Evolutionary conservation across 2,113 vertebrate genomes (phyloP), one percentile per base, ranked within the genome.

Genomic region (Rhinoptilus africanus): DNA sequence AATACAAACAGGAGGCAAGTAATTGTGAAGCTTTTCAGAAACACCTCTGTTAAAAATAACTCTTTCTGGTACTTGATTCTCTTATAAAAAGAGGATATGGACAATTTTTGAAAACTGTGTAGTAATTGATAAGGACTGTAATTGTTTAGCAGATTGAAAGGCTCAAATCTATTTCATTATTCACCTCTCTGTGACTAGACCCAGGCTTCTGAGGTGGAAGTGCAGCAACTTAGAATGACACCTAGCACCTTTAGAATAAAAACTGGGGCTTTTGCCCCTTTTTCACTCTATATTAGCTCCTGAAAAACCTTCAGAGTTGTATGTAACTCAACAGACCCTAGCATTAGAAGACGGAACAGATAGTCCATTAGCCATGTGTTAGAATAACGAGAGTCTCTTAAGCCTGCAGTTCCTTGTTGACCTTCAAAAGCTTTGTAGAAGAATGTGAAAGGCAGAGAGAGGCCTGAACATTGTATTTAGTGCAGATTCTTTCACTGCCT

Each of bases 341-440:
- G 69, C 64, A 85, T 63, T 57, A 26, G 64, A 56, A 37, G 14
- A 53, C 37, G 45, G 87, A 90, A 62, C 8, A 82, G 37, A 63
- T 23, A 84, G 20, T 90, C 79, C 89, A 82, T 92, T 95, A 95
- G 64, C 57, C 60, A 71, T 37, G 28, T 71, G 34, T 63, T 88
- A 90, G 60, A 95, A 85, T 39, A 87, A 35, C 8, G 1, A 53
- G 71, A 84, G 67, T 82, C 79, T 86, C 62, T 93, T 91, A 91
- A 92, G 64, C 39, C 45, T 2, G 2, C 92, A 84, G 72, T 84
- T 95, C 34, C 79, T 86, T 69, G 24, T 50, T 96, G 94, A 84
- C 80, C 94, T 93, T 95, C 95, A 91, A 56, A 93, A 66, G 63
- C 64, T 92, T 91, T 84, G 79, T 34, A 79, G 80, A 89, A 34